phyloP scores from a whole-genome alignment of 2,888 invertebrate species.

The Leptopilina syphax region DNA sequence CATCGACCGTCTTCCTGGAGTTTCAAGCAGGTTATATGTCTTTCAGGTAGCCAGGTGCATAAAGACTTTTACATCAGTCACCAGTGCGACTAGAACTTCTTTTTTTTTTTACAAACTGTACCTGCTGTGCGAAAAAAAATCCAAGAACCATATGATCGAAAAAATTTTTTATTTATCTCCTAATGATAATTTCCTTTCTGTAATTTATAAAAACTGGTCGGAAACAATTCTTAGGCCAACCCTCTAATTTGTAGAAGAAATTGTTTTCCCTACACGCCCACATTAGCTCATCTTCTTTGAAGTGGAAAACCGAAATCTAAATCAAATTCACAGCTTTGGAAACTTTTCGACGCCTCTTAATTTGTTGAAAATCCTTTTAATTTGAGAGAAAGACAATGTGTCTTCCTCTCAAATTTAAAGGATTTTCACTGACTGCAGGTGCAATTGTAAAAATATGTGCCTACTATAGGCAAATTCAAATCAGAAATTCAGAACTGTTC shows the following conservation, averaged over 20 bases:
- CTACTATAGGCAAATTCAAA: too few relatives aligned
- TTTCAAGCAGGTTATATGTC: constrained; percentile 50
- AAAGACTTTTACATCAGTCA: constrained; percentile 7
- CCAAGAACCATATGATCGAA: neutral
- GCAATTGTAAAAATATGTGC: too few relatives aligned
- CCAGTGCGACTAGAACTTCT: constrained; percentile 35
- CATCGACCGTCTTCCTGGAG: constrained; percentile 35
- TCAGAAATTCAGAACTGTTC: too few relatives aligned
- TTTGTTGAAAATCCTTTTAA: neutral
- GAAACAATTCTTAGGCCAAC: neutral
- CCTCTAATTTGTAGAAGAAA: neutral
- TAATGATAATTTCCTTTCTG: neutral
- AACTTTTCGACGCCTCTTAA: neutral
- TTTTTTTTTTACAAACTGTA: constrained; percentile 8
- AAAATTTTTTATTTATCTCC: neutral
- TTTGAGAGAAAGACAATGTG: too few relatives aligned
- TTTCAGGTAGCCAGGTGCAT: constrained; percentile 70
- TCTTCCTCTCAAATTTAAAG: too few relatives aligned
- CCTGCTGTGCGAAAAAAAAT: constrained; percentile 9
- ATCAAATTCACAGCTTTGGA: neutral
- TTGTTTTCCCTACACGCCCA: neutral
- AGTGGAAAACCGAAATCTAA: neutral
- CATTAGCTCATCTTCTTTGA: neutral
- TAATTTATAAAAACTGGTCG: neutral
- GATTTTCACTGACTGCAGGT: too few relatives aligned